Evolutionary conservation across 1,140 invertebrate genomes (phyloP).

Genomic region (Proales similis): DNA sequence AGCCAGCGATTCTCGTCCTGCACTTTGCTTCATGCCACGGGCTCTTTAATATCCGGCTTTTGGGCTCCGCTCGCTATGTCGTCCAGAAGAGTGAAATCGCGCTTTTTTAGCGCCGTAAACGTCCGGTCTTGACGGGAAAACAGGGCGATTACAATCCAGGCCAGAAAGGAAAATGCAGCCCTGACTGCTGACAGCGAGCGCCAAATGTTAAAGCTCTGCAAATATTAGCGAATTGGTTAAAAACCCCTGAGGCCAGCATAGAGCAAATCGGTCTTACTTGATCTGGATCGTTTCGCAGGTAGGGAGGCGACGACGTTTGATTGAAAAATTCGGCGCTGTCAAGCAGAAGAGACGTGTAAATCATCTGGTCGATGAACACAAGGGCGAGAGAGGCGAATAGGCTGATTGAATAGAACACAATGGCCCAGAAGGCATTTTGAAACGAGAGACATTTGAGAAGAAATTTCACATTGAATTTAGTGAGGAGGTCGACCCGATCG

Average conservation of each 20-base stretch:
- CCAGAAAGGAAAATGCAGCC: constrained; percentile 24
- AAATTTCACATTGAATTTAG: constrained; percentile 24
- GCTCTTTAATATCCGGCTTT: too few species aligned
- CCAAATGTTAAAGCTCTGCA: constrained; percentile 1
- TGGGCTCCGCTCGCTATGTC: too few species aligned
- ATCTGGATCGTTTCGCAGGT: too few species aligned
- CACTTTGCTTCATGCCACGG: too few species aligned
- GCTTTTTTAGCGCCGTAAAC: constrained; percentile 21
- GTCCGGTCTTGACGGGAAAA: constrained; percentile 14
- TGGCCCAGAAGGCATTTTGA: constrained; percentile 35
- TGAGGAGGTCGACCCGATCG: constrained; percentile 34
- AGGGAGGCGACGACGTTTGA: too few species aligned
- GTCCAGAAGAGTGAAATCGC: constrained; percentile 20
- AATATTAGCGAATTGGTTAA: background rate
- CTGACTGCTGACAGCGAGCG: constrained; percentile 9
- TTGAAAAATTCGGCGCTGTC: constrained; percentile 4
- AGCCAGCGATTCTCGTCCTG: too few species aligned
- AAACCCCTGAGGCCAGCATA: background rate
- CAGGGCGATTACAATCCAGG: constrained; percentile 20
- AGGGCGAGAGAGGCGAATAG: constrained; percentile 21
- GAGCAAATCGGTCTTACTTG: background rate
- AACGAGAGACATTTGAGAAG: constrained; percentile 25
- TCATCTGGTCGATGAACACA: constrained; percentile 25
- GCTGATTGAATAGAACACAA: constrained; percentile 25
- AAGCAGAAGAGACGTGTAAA: background rate